Evolutionary conservation across 1,140 invertebrate genomes (phyloP), one percentile per base, ranked within the genome.

Genomic region (Pararge aegeria): DNA sequence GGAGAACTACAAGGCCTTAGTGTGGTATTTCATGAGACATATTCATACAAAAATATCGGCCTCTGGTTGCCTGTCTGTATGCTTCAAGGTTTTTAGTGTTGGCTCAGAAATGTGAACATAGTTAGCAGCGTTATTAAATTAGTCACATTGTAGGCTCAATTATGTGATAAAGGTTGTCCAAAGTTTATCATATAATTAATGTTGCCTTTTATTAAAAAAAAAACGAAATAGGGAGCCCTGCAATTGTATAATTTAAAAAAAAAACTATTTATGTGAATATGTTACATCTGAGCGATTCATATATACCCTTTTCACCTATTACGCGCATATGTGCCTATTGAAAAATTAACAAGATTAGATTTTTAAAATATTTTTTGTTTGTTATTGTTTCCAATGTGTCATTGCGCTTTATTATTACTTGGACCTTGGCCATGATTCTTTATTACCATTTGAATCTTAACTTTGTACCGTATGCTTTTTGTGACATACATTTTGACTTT

Each of bases 291-390:
- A 76, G 77, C 64, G 70, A 78, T 71, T 64, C 72, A 69, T 79
- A 79, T 83, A 82, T 89, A 16, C 3, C 15, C 78, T 89, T 82
- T 73, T 78, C 75, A 75, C 72, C 60, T 72, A 66, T 78, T 68
- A 72, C 64, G 73, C 67, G 73, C 78, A 71, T 73, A 71, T 79
- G 80, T 89, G 85, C 83, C 85, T 78, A 75, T 65, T 66, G 50
- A 71, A 51, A 65, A 67, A 70, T 72, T 5, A 78, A 70, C 53
- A 38, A 66, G 55, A 67, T 66, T 76, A 78, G 73, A 74, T 72
- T 66, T 64, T 24, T 70, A 64, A 20, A 46, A 34, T 6, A 4
- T 6, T 34, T 64, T 67, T 74, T 61, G 60, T 73, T 67, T 76
- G 70, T 73, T 75, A 62, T 75, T 64, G 63, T 71, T 68, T 64